Conservation (phyloP, 1,140 invertebrate species). For the Orchestia grillus region DNA sequence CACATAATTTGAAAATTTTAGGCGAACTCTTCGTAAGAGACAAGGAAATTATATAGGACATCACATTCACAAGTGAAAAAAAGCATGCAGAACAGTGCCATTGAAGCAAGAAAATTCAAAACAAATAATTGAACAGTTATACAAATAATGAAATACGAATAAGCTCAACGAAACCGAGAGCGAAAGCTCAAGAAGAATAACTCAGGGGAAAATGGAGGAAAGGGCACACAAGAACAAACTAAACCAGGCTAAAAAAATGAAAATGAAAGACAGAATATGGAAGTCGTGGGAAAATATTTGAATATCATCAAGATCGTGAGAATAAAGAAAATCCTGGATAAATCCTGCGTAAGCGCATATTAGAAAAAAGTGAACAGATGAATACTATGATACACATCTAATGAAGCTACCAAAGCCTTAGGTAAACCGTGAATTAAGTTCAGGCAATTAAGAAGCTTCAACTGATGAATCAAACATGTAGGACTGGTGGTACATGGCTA, state of each 20-base stretch:
- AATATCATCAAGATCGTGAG: too few relatives aligned
- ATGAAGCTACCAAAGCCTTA: not conserved
- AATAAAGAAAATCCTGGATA: too few relatives aligned
- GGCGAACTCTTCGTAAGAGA: not conserved
- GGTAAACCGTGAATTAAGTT: not conserved
- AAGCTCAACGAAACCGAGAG: not conserved
- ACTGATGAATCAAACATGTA: not conserved
- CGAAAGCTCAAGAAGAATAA: not conserved
- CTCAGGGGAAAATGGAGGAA: not conserved
- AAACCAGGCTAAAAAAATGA: not conserved
- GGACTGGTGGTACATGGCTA: not conserved
- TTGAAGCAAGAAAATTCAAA: not conserved
- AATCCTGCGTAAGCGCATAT: too few relatives aligned
- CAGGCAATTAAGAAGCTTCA: not conserved
- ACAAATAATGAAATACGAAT: not conserved
- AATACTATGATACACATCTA: not conserved
- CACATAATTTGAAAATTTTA: not conserved
- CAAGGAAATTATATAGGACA: not conserved
- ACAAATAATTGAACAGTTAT: not conserved
- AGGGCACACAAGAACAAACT: not conserved
- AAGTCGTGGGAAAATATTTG: too few relatives aligned
- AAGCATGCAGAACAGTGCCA: not conserved
- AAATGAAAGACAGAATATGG: too few relatives aligned
- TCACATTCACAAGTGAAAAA: not conserved
- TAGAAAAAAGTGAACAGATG: not conserved